Percentiles rank a stretch among this genome's conserved stretches.
These are phyloP conservation scores for Nibea albiflora DNA, from an alignment of 2,113 vertebrate genomes.

Conservation along the genomic window DNA sequence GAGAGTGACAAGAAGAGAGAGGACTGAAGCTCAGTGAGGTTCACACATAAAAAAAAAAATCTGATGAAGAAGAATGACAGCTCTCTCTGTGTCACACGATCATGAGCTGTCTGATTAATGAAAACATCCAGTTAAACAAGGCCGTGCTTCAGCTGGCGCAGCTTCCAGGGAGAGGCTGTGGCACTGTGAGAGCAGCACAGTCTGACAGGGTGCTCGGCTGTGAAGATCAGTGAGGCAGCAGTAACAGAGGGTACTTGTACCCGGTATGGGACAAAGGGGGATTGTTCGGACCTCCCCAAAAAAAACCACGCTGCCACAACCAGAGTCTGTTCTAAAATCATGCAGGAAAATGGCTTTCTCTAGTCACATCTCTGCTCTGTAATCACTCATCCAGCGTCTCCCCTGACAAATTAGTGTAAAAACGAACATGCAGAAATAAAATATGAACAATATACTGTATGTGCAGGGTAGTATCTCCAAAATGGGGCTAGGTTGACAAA, in stretches of 20 bases:
- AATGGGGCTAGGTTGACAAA: background rate
- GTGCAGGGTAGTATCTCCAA: background rate
- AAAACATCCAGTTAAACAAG: constrained; percentile 60
- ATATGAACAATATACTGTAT: constrained; percentile 1
- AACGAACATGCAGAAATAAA: constrained; percentile 1
- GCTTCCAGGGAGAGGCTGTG: constrained; percentile 45
- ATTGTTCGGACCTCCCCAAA: constrained; percentile 66
- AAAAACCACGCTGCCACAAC: constrained; percentile 49
- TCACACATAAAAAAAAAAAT: constrained; percentile 4
- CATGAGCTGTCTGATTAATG: constrained; percentile 46
- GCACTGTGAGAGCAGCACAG: constrained; percentile 41
- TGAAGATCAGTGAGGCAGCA: constrained; percentile 66
- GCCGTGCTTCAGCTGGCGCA: constrained; percentile 38
- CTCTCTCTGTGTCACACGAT: constrained; percentile 25
- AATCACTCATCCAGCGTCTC: constrained; percentile 32
- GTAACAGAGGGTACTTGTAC: constrained; percentile 78
- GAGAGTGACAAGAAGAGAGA: constrained; percentile 61
- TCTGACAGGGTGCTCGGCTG: constrained; percentile 51
- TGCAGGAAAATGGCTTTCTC: constrained; percentile 35
- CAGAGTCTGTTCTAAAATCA: constrained; percentile 61
- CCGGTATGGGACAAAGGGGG: constrained; percentile 70
- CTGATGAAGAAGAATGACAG: constrained; percentile 7
- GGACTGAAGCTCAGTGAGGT: constrained; percentile 8
- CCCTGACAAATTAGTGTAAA: constrained; percentile 12
- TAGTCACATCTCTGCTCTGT: constrained; percentile 47